Conservation (phyloP, 2,113 vertebrate species). For the Noctilio leporinus region DNA sequence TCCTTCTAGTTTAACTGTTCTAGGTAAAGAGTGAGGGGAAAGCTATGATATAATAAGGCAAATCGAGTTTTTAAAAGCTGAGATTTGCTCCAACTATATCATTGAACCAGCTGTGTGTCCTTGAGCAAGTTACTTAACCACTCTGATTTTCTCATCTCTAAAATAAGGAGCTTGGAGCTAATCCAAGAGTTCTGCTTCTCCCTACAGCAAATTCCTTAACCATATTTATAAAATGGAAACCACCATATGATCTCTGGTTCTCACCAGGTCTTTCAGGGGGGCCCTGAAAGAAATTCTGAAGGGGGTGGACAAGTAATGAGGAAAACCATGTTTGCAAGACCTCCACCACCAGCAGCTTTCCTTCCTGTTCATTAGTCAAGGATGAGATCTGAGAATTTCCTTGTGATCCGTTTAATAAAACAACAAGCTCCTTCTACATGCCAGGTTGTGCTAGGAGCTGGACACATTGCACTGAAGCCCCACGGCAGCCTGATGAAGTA, state of each 20-base stretch:
- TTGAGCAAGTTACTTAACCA: neutral
- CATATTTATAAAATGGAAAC: neutral
- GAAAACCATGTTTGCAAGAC: fast-evolving
- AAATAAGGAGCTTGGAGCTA: neutral
- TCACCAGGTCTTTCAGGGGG: neutral
- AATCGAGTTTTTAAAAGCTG: neutral
- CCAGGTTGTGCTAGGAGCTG: neutral
- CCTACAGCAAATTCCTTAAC: neutral
- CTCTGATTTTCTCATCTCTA: neutral
- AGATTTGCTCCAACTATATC: neutral
- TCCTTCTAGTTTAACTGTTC: neutral
- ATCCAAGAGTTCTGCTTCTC: neutral
- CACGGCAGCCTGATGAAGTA: too few relatives aligned
- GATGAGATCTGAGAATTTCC: neutral
- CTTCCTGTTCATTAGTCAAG: neutral
- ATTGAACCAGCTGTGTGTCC: neutral
- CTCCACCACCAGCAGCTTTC: neutral
- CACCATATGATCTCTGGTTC: neutral
- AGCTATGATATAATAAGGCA: neutral
- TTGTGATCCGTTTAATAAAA: neutral
- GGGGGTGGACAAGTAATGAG: neutral
- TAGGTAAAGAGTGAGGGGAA: neutral
- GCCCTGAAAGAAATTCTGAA: neutral
- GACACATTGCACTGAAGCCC: neutral
- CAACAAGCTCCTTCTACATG: neutral